Base-by-base conservation (phyloP, 30 jellyfish, hydroid and myxozoan species). In the Hydra vulgaris region DNA sequence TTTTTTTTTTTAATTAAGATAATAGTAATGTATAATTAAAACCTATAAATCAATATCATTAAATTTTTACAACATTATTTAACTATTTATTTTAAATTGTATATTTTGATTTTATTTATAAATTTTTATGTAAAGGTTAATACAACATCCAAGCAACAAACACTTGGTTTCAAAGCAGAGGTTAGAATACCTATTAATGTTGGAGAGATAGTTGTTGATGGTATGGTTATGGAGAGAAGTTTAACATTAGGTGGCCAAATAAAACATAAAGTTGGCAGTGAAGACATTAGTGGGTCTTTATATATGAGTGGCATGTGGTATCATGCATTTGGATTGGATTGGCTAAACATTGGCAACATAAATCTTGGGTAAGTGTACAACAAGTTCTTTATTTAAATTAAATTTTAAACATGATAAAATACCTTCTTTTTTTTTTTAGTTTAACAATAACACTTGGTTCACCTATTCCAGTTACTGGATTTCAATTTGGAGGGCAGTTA, bases 261-360 rank as follows among this genome's bases (percentile, higher is more conserved):
- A 23, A 84, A 84, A 66, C 96, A 92, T 71, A 83, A 79, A 19
- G 71, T 92, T 12, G 98, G 98, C 19, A 54, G 85, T 18, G 40
- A 53, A 66, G 95, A 80, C 79, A 82, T 84, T 18, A 89, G 78
- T 17, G 96, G 95, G 23, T 86, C 89, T 21, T 81, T 92, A 80
- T 92, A 75, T 71, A 92, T 92, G 98, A 89, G 88, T 3, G 98
- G 98, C 23, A 92, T 92, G 95, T 92, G 98, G 98, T 82, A 95
- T 52, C 95, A 87, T 27, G 98, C 98, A 26, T 92, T 92, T 78
- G 98, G 98, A 3, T 73, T 87, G 24, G 70, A 77, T 25, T 92
- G 98, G 98, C 68, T 92, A 21, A 88, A 93, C n/a, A 80, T 92
- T 66, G 98, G 98, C 61, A 92, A 92, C 78, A 92, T 92, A 26